phyloP scores from a whole-genome alignment of 2,113 vertebrate species.

The Trematocara zebra region DNA sequence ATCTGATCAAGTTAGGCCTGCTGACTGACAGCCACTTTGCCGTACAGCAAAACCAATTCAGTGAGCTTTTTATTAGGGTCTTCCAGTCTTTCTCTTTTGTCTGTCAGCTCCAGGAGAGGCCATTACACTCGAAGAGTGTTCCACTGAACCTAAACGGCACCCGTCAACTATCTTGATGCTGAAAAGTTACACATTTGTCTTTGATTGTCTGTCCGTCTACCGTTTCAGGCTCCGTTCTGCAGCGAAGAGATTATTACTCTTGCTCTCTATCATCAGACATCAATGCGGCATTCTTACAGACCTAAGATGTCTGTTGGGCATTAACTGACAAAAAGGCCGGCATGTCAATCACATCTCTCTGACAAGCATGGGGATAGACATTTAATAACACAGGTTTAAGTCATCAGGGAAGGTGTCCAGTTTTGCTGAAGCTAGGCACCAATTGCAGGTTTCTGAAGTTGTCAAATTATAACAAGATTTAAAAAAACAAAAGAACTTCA shows the following conservation, averaged over 20 bases:
- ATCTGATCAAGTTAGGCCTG: conserved; percentile 58
- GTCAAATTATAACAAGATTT: background rate
- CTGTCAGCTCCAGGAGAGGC: conserved; percentile 18
- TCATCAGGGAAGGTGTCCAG: background rate
- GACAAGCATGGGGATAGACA: background rate
- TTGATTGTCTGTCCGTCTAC: background rate
- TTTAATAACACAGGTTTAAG: background rate
- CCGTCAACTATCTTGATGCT: conserved; percentile 18
- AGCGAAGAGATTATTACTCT: background rate
- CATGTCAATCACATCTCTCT: background rate
- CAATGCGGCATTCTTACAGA: background rate
- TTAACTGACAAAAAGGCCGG: background rate
- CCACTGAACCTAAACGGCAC: conserved; percentile 24
- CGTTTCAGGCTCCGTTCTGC: background rate
- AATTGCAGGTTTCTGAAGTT: background rate
- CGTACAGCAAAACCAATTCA: conserved; percentile 53
- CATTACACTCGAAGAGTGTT: conserved; percentile 8
- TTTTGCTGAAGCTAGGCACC: background rate
- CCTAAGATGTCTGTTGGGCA: background rate
- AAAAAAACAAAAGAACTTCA: background rate
- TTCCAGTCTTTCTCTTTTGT: conserved; percentile 20
- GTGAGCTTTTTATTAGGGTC: conserved; percentile 49
- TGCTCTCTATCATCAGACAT: background rate
- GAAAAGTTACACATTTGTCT: conserved; percentile 37
- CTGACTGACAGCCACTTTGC: conserved; percentile 62